Base-by-base conservation (phyloP, 2,797 vertebrate genomes). In the Heterohyrax brucei region DNA sequence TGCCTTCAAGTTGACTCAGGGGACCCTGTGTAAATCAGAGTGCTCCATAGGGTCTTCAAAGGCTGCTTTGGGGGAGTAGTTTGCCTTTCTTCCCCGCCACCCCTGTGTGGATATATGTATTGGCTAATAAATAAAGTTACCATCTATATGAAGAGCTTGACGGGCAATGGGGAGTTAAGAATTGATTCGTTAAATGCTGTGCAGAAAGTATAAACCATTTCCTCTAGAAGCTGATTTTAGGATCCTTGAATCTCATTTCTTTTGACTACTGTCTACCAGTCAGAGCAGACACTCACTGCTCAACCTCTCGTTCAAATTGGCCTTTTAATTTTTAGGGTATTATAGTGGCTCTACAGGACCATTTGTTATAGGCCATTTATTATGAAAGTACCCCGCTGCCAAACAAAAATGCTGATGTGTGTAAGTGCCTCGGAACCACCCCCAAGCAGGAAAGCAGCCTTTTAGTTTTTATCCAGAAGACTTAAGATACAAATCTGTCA, bases 271-370 rank as follows among this genome's bases (percentile, higher is more conserved):
- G 18, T 53, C 16, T 28, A 39, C 28, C 18, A 19, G 13, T 19
- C 80, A 70, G 61, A 77, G 68, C 59, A 61, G 56, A 24, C 30
- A 44, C 26, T 62, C 30, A 26, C 10, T 16, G 50, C 30, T 44
- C 30, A 24, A 30, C 24, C 21, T 64, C 75, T 89, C 7, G 92
- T 94, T 95, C 76, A 91, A 95, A 79, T 80, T 50, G 72, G 72
- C 75, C 56, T 72, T 72, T 64, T 66, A 53, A 21, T 66, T 87
- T 72, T 84, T 79, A 59, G 88, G 19, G 77, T 33, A 33, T 24
- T 56, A 48, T 30, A 79, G 48, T 16, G 14, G 22, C 16, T 68
- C 77, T 88, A 73, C 82, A 84, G 84, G 88, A 61, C 0, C 1
- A 33, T 70, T 59, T 46, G 12, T 46, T 88, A 9, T 13, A 53